phyloP scores from a whole-genome alignment of 2,797 vertebrate species.

The Lycodopsis pacificus region DNA sequence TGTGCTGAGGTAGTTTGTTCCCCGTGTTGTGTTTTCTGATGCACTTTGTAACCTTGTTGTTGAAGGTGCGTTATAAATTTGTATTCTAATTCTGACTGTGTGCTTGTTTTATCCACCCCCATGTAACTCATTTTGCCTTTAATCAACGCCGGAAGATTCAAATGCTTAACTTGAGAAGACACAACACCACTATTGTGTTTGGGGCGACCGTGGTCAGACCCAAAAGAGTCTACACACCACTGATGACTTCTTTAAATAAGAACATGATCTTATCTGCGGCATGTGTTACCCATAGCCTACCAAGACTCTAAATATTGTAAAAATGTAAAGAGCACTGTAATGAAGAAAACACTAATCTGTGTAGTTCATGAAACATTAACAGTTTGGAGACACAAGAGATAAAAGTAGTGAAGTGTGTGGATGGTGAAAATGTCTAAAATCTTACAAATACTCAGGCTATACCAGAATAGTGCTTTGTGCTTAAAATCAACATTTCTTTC shows the following conservation, averaged over 20 bases:
- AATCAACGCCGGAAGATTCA: neutral
- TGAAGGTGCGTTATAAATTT: neutral
- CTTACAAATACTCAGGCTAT: neutral
- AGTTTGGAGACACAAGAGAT: neutral
- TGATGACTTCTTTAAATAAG: neutral
- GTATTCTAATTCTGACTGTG: neutral
- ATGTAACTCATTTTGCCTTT: neutral
- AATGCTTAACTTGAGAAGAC: neutral
- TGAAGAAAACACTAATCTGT: neutral
- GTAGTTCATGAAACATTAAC: neutral
- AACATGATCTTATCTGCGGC: neutral
- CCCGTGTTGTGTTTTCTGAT: neutral
- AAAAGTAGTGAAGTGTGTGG: neutral
- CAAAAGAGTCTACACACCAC: neutral
- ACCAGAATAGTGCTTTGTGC: neutral
- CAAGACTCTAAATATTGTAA: neutral
- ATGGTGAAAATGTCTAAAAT: neutral
- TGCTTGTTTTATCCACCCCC: neutral
- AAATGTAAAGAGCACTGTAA: neutral
- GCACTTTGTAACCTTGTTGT: neutral
- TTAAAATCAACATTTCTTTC: neutral
- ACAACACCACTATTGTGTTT: neutral
- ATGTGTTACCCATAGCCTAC: neutral
- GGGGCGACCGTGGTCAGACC: too few species aligned
- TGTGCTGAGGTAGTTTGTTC: neutral